Evolutionary conservation across 1,140 invertebrate genomes (phyloP).

Genomic region (Drosophila kikkawai): DNA sequence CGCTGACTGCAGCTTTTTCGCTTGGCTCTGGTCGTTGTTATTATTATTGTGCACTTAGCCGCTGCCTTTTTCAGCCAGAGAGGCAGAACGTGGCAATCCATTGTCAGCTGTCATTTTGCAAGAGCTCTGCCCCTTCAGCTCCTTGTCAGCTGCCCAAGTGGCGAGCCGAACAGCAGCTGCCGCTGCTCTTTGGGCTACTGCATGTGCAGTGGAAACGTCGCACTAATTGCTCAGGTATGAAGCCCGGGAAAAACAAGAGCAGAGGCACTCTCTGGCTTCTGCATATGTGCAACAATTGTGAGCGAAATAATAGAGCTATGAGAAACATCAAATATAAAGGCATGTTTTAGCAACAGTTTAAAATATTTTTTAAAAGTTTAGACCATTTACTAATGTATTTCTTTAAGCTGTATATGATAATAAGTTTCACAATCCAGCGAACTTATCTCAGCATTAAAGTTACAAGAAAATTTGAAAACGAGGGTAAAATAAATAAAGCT

Average conservation of each 20-base stretch:
- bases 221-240: conserved; percentile 80
- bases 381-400: background rate
- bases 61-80: conserved; percentile 10
- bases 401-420: background rate
- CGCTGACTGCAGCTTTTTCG: conserved; percentile 60
- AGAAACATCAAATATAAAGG: background rate
- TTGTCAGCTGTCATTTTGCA: conserved; percentile 67
- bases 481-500: background rate
- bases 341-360: too few relatives aligned
- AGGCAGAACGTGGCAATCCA: conserved; percentile 36
- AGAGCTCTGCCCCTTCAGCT: conserved; percentile 26
- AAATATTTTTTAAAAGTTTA: background rate
- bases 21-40: conserved; percentile 28
- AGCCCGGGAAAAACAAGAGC: conserved; percentile 60
- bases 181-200: conserved; percentile 44
- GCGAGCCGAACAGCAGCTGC: conserved; percentile 17
- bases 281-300: conserved; percentile 9
- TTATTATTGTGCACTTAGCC: conserved; percentile 41
- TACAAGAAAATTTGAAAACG: background rate
- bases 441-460: background rate
- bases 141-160: conserved; percentile 55
- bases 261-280: conserved; percentile 16
- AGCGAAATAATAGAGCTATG: background rate
- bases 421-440: too few relatives aligned
- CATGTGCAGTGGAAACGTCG: conserved; percentile 54